These are phyloP conservation scores for Acleris emargana DNA, from an alignment of 2,888 invertebrate genomes.

Conservation along the genomic window DNA sequence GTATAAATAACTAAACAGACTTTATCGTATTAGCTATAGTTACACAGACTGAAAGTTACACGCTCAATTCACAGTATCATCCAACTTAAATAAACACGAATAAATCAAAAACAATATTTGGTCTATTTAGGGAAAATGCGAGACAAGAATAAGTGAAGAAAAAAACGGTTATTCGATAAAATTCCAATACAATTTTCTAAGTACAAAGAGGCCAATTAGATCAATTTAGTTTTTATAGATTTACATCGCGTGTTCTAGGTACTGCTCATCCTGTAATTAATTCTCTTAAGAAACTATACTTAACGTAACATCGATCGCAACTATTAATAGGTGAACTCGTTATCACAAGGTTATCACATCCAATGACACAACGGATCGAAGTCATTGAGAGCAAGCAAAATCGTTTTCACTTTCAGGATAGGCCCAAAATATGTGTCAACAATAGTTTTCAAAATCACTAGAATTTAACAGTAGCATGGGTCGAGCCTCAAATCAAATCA, in stretches of 20 bases:
- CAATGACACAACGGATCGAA: slow-evolving; percentile 38
- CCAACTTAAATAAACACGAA: not conserved
- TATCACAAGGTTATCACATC: slow-evolving; percentile 75
- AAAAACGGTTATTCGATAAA: slow-evolving; percentile 1
- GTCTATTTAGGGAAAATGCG: not conserved
- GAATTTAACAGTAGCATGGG: slow-evolving; percentile 21
- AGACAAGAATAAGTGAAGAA: not conserved
- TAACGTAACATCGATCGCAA: slow-evolving; percentile 50
- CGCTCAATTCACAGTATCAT: slow-evolving; percentile 25
- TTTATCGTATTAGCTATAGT: no score
- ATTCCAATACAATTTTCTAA: slow-evolving; percentile 56
- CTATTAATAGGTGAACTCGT: slow-evolving; percentile 56
- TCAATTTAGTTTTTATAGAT: slow-evolving; percentile 56
- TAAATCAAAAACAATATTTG: not conserved
- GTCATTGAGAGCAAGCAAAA: slow-evolving; percentile 9
- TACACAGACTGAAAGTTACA: slow-evolving; percentile 6
- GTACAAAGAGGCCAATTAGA: slow-evolving; percentile 74
- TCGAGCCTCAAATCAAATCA: slow-evolving; percentile 26
- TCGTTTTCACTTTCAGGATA: slow-evolving; percentile 15
- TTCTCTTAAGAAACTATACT: slow-evolving; percentile 59
- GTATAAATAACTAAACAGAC: not conserved
- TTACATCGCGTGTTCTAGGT: slow-evolving; percentile 79
- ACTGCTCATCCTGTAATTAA: slow-evolving; percentile 60
- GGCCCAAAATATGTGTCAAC: slow-evolving; percentile 1
- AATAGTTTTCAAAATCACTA: slow-evolving; percentile 23